phyloP scores from a whole-genome alignment of 2,888 invertebrate genomes.

The Zygothrica quintamaculata region DNA sequence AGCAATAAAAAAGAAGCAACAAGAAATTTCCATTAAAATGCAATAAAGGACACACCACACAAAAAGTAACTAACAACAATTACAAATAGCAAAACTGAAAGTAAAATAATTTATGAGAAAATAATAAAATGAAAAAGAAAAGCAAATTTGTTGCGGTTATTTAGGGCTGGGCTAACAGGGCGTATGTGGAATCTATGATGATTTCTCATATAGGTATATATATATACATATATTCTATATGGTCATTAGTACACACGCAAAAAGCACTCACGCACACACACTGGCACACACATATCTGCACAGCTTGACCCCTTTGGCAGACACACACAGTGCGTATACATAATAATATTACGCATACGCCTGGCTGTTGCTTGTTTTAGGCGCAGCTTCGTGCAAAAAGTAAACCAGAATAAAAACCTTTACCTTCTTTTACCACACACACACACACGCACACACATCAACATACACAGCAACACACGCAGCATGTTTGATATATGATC shows the following conservation, averaged over 20 bases:
- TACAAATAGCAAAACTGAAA: constrained; percentile 10
- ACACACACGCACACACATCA: too few species aligned
- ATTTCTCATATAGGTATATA: too few species aligned
- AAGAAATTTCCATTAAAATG: constrained; percentile 76
- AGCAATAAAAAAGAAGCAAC: constrained; percentile 33
- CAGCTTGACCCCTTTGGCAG: constrained; percentile 46
- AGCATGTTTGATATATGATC: constrained; percentile 45
- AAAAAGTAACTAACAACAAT: constrained; percentile 10
- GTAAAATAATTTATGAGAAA: constrained; percentile 64
- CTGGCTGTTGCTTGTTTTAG: constrained; percentile 23
- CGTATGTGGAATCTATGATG: constrained; percentile 58
- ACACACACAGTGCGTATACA: constrained; percentile 42
- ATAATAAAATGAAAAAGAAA: constrained; percentile 68
- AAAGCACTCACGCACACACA: constrained; percentile 10
- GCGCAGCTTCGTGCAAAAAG: constrained; percentile 48
- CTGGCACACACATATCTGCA: constrained; percentile 17
- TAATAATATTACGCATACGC: constrained; percentile 58
- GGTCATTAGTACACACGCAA: constrained; percentile 49
- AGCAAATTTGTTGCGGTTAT: constrained; percentile 24
- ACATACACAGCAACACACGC: too few species aligned
- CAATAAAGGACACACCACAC: constrained; percentile 59
- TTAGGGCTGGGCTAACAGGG: constrained; percentile 54
- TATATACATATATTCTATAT: constrained; percentile 37
- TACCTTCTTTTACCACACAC: not conserved
- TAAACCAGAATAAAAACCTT: constrained; percentile 19